Conservation (phyloP, 2,113 vertebrate species). For the Lates calcarifer region DNA sequence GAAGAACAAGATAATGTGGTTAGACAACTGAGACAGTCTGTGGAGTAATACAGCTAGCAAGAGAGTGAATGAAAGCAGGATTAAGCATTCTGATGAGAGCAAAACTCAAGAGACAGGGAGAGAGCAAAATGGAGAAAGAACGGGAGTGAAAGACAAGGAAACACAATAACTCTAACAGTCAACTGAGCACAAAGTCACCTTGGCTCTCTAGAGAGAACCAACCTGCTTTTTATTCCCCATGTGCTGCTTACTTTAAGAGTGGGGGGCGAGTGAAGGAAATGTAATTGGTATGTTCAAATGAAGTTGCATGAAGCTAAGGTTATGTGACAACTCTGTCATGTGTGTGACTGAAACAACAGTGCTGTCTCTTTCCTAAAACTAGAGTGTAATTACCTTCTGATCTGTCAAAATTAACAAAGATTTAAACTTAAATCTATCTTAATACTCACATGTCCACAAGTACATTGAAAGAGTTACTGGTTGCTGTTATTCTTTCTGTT, state of each 20-base stretch:
- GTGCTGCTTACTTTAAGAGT: constrained; percentile 40
- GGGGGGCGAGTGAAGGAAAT: constrained; percentile 8
- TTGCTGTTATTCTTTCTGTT: not conserved
- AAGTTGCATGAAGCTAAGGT: constrained; percentile 23
- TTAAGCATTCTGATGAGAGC: constrained; percentile 47
- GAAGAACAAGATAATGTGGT: constrained; percentile 28
- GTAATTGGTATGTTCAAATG: constrained; percentile 50
- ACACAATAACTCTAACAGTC: constrained; percentile 55
- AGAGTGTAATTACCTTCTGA: not conserved
- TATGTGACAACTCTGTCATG: constrained; percentile 9
- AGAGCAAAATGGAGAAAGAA: constrained; percentile 21
- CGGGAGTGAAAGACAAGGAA: constrained; percentile 43
- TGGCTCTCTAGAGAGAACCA: constrained; percentile 63
- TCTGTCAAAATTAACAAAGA: constrained; percentile 4
- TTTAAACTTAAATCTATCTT: not conserved
- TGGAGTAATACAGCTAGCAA: not conserved
- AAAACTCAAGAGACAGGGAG: constrained; percentile 52
- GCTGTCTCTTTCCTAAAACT: not conserved
- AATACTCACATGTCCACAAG: not conserved
- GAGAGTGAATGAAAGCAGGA: constrained; percentile 8
- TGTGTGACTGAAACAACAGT: not conserved
- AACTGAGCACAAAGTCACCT: constrained; percentile 74
- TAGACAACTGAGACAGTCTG: constrained; percentile 13
- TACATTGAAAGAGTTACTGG: not conserved
- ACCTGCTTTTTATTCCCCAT: constrained; percentile 66